Evolutionary conservation across 1,140 invertebrate species (phyloP), one percentile per base, ranked within the genome.

Genomic region (Brachionus rubens): DNA sequence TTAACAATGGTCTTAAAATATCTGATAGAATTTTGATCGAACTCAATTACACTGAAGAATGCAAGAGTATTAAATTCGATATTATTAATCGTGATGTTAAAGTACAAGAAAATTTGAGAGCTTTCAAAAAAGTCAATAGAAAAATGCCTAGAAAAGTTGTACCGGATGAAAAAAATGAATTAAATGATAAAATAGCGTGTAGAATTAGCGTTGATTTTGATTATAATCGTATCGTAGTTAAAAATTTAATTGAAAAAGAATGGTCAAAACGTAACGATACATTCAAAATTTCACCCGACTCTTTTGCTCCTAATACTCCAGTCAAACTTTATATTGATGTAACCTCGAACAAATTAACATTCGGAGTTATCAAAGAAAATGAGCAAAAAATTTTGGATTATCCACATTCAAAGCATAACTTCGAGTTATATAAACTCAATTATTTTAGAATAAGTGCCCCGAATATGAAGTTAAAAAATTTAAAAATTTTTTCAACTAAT

Each of bases 121-220:
- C 47, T 3, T 67, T 75, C 16, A 77, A 43, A 77, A 50, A 77
- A 75, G 54, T 77, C 26, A 40, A 54, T 21, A 14, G 46, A 52
- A 16, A 26, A 48, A 9, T 1, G 24, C 26, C 6, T 56, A 26
- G 3, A 67, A 5, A 6, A 26, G 16, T n/a, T 19, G 78, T 75
- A 65, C 78, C 79, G 14, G 77, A 78, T 1, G 77, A 79, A 41
- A 72, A 80, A 75, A 78, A 80, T 79, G 33, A 75, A 79, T 47
- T 78, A 79, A 72, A 79, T 79, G 50, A 80, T 50, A 7, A 1
- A 26, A n/a, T n/a, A 26, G 47, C 59, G 7, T 36, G 41, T 36
- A 19, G 68, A 46, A 14, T 72, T 24, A 72, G 16, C 10, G 24
- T 72, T 54, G 68, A 72, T n/a, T 48, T 50, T 33, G 40, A 19